Conservation (phyloP, 2,797 vertebrate genomes). For the Columba guinea region DNA sequence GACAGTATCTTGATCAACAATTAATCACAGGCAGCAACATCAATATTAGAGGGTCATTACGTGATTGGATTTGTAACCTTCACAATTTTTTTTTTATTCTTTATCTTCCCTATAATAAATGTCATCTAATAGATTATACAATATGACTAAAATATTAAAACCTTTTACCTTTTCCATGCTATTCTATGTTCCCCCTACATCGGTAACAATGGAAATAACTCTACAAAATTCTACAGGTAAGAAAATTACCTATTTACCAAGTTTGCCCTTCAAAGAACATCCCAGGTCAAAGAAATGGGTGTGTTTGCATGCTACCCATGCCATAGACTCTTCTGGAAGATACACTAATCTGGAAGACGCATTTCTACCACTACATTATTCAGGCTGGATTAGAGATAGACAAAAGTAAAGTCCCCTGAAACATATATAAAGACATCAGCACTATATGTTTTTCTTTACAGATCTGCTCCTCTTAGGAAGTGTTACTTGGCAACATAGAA, state of each 20-base stretch:
- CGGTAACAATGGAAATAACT: not conserved
- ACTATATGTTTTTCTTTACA: not conserved
- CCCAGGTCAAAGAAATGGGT: not conserved
- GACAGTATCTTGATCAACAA: constrained; percentile 37
- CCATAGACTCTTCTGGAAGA: not conserved
- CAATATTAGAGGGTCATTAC: constrained; percentile 34
- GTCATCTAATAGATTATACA: not conserved
- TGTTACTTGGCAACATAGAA: not conserved
- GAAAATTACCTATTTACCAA: not conserved
- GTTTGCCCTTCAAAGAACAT: not conserved
- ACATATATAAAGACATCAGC: not conserved
- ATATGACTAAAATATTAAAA: not conserved
- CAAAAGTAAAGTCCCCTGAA: not conserved
- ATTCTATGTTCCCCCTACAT: not conserved
- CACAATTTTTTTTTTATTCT: constrained; percentile 1
- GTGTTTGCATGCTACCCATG: not conserved
- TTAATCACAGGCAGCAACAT: constrained; percentile 47
- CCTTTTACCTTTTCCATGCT: not conserved
- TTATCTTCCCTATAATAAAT: not conserved
- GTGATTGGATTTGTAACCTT: constrained; percentile 16
- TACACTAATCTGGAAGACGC: not conserved
- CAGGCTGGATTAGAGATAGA: not conserved
- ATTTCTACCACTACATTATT: not conserved
- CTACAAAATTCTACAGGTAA: not conserved
- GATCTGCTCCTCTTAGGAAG: not conserved